These are phyloP conservation scores for Jaculus jaculus DNA, from an alignment of 2,113 vertebrate genomes.

Conservation along the genomic window DNA sequence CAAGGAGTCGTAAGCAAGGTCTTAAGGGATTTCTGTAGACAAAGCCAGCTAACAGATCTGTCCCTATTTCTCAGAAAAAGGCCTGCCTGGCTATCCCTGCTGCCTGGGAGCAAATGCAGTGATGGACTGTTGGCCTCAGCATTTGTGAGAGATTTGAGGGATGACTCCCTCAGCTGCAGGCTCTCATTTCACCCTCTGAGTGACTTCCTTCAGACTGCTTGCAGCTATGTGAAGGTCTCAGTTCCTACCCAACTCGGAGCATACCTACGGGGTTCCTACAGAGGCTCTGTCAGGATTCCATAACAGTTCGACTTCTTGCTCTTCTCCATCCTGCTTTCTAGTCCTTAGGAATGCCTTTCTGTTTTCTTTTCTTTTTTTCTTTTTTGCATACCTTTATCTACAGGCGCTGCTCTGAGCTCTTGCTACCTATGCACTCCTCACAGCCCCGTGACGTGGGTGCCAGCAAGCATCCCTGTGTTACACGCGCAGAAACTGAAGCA, in stretches of 20 bases:
- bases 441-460: not conserved
- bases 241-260: not conserved
- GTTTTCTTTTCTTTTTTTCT: too few relatives aligned
- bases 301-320: not conserved
- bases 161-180: not conserved
- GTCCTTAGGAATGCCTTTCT: not conserved
- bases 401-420: not conserved
- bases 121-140: not conserved
- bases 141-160: not conserved
- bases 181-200: not conserved
- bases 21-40: not conserved
- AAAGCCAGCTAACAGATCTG: not conserved
- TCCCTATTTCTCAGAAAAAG: not conserved
- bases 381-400: fast-evolving
- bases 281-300: not conserved
- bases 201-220: not conserved
- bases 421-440: not conserved
- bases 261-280: not conserved
- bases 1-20: not conserved
- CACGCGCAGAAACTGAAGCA: not conserved
- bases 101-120: not conserved
- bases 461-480: not conserved
- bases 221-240: not conserved
- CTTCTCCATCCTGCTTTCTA: not conserved
- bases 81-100: not conserved